Conservation (phyloP, 2,797 vertebrate genomes). For the Poecilia velifera region DNA sequence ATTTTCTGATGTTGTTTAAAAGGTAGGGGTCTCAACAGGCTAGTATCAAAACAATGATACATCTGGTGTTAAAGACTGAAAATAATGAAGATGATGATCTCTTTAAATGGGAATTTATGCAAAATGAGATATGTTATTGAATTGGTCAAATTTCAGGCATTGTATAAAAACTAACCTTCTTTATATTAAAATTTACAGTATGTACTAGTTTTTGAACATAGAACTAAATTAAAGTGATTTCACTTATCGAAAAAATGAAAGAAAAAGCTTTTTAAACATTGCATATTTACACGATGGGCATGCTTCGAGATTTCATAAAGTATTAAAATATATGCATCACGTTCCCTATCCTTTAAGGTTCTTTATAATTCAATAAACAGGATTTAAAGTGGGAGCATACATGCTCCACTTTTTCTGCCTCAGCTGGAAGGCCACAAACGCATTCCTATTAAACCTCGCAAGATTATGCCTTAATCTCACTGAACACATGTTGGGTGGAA, state of each 20-base stretch:
- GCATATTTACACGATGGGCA: slow-evolving; percentile 40
- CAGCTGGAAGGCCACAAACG: slow-evolving; percentile 81
- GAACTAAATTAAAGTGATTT: slow-evolving; percentile 27
- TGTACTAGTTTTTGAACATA: slow-evolving; percentile 12
- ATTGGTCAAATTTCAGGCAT: background rate
- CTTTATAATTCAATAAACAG: slow-evolving; percentile 90
- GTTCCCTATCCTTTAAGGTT: slow-evolving; percentile 86
- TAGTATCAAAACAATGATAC: background rate
- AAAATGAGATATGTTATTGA: background rate
- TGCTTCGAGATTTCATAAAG: slow-evolving; percentile 76
- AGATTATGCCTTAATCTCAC: slow-evolving; percentile 91
- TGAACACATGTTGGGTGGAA: slow-evolving; percentile 92
- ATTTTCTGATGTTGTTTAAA: background rate
- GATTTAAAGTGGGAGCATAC: slow-evolving; percentile 77
- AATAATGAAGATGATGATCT: background rate
- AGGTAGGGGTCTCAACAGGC: background rate
- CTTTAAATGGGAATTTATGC: background rate
- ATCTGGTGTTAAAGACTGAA: background rate
- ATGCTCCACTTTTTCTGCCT: slow-evolving; percentile 78
- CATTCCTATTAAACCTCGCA: slow-evolving; percentile 81
- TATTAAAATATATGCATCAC: slow-evolving; percentile 83
- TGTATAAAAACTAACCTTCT: background rate
- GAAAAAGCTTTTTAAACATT: slow-evolving; percentile 55
- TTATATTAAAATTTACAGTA: background rate
- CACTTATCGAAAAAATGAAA: background rate